phyloP scores from a whole-genome alignment of 2,888 invertebrate genomes.

The Apantesis nais region DNA sequence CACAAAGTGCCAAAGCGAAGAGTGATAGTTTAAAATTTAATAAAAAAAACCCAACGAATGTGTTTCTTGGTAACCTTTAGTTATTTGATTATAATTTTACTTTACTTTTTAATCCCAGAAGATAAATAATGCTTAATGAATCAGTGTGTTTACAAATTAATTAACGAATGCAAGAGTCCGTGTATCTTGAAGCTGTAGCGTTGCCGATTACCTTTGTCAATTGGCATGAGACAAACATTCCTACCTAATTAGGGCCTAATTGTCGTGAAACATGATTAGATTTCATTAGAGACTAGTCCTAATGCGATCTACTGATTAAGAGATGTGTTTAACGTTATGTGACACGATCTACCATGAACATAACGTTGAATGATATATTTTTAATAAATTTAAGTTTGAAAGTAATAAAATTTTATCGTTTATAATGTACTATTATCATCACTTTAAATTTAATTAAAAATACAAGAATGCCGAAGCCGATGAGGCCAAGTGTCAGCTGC shows the following conservation, averaged over 20 bases:
- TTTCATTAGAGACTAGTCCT: slow-evolving; percentile 26
- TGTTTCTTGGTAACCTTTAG: background rate
- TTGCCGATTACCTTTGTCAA: background rate
- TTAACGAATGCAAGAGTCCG: background rate
- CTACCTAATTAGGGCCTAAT: slow-evolving; percentile 28
- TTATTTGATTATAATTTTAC: background rate
- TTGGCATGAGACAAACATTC: slow-evolving; percentile 4
- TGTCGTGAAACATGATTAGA: slow-evolving; percentile 25
- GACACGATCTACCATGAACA: background rate
- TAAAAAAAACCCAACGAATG: background rate
- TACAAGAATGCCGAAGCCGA: background rate
- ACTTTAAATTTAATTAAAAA: background rate
- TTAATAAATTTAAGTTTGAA: background rate
- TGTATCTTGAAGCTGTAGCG: background rate
- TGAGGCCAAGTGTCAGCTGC: background rate
- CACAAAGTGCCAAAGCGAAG: too few species aligned
- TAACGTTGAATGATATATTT: background rate
- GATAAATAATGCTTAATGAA: background rate
- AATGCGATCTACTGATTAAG: slow-evolving; percentile 1
- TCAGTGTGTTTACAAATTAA: background rate
- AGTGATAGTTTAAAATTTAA: background rate
- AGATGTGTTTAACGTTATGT: background rate
- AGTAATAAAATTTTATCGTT: background rate
- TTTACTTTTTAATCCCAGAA: background rate
- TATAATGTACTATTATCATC: background rate